Conservation (phyloP, 2,888 invertebrate species). For the Scaptomyza parva region DNA sequence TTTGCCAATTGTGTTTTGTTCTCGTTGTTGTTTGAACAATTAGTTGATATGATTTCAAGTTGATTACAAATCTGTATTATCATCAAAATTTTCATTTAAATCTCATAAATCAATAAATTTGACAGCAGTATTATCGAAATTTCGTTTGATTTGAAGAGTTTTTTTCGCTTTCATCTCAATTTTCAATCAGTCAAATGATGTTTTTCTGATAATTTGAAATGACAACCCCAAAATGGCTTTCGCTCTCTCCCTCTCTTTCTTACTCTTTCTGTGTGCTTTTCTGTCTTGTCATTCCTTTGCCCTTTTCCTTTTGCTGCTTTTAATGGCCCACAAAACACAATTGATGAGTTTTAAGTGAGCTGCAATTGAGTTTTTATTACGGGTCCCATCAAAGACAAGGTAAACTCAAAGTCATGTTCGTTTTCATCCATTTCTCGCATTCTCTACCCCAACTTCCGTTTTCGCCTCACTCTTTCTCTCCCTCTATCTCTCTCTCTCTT, state of each 20-base stretch:
- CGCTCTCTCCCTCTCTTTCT: not conserved
- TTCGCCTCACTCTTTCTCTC: not conserved
- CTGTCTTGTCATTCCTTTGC: not conserved
- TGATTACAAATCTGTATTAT: not conserved
- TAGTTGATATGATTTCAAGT: not conserved
- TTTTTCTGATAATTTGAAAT: slow-evolving; percentile 67
- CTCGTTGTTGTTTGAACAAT: slow-evolving; percentile 2
- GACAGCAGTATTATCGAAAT: no score
- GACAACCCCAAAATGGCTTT: slow-evolving; percentile 44
- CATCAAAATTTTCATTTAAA: not conserved
- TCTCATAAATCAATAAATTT: slow-evolving; percentile 3
- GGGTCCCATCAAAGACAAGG: slow-evolving; percentile 48
- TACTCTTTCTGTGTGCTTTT: no score
- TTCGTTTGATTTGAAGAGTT: not conserved
- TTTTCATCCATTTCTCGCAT: slow-evolving; percentile 27
- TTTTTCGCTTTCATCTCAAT: slow-evolving; percentile 48
- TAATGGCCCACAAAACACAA: slow-evolving; percentile 62
- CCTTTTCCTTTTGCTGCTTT: slow-evolving; percentile 45
- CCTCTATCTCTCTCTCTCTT: not conserved
- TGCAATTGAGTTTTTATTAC: slow-evolving; percentile 74
- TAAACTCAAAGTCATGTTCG: slow-evolving; percentile 41
- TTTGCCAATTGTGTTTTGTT: slow-evolving; percentile 31
- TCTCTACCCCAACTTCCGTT: no score
- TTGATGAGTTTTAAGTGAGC: slow-evolving; percentile 64
- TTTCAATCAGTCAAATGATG: slow-evolving; percentile 71